Base-by-base conservation (phyloP, 2,797 vertebrate species). In the Somateria mollissima region DNA sequence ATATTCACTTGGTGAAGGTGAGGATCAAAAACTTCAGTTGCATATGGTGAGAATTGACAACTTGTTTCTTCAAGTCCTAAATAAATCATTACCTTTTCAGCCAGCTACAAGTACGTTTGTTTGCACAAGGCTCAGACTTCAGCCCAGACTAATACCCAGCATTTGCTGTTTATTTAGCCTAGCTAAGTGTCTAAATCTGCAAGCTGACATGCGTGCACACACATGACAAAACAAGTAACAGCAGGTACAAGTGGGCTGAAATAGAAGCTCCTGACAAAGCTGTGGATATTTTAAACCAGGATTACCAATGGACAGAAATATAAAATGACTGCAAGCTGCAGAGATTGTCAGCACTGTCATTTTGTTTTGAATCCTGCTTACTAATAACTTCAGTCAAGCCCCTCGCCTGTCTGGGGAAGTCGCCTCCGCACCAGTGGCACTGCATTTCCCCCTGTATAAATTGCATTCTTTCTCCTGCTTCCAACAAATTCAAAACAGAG, bases 401-500 rank as follows among this genome's bases (percentile, higher is more conserved):
- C 77, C 60, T 32, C 1, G 6, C n/a, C 53, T 8, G 7, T 79
- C 89, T 19, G 1, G 41, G 71, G 79, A 90, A 91, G 84, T 56
- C 19, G 10, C 57, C 81, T 89, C 95, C 89, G 60, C 53, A 89
- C 57, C 30, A 14, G 81, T 94, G 97, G 96, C 95, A 92, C 92
- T 60, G 6, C 80, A 47, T 93, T 90, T 95, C 73, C 84, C 94
- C 87, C 64, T 71, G 80, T 92, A 74, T 58, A 97, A 98, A 98
- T 97, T 82, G 56, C 91, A 89, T 97, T 98, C 87, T 98, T 97
- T 97, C 95, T 97, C 94, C 95, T 79, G 90, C 92, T 96, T 91
- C 77, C 54, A 92, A 70, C 92, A 96, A 98, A 98, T 97, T 92
- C 94, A 96, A 98, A 97, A 76, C 97, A 97, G 97, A 97, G 93